Conservation (phyloP, 2,797 vertebrate species). For the Limosa lapponica region DNA sequence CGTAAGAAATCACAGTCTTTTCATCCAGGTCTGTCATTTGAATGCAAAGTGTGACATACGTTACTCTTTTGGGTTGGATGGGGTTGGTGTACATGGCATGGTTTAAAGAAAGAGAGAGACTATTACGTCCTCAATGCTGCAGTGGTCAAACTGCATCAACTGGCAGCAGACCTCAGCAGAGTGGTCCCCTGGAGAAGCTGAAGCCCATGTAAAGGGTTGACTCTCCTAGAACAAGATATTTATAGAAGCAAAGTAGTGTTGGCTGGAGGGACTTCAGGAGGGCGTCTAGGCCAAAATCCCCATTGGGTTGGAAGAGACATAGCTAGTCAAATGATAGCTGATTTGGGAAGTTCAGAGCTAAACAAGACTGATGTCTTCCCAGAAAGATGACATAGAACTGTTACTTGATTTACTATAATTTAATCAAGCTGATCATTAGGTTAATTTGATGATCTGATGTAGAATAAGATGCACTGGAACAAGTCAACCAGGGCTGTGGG, state of each 20-base stretch:
- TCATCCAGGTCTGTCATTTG: neutral
- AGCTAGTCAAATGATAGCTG: neutral
- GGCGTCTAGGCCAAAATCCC: slow-evolving; percentile 10
- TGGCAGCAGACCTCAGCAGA: neutral
- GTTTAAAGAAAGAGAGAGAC: neutral
- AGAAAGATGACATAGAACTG: slow-evolving; percentile 23
- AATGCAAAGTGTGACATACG: neutral
- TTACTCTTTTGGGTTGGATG: accelerated
- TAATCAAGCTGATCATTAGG: slow-evolving; percentile 57
- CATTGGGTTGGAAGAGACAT: slow-evolving; percentile 11
- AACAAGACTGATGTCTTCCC: slow-evolving; percentile 29
- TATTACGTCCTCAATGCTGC: neutral
- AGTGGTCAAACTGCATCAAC: neutral
- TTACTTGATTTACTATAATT: slow-evolving; percentile 47
- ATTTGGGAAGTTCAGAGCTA: slow-evolving; percentile 32
- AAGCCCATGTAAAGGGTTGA: neutral
- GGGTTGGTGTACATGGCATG: accelerated
- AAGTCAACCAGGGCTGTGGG: neutral
- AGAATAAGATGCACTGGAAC: slow-evolving; percentile 32
- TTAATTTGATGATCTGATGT: slow-evolving; percentile 34
- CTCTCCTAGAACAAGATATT: neutral
- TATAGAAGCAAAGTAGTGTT: neutral
- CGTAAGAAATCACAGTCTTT: neutral
- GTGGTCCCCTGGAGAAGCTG: neutral
- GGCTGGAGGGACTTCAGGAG: slow-evolving; percentile 37